Evolutionary conservation across 2,888 invertebrate species (phyloP).

Genomic region (Branchellion lobata): DNA sequence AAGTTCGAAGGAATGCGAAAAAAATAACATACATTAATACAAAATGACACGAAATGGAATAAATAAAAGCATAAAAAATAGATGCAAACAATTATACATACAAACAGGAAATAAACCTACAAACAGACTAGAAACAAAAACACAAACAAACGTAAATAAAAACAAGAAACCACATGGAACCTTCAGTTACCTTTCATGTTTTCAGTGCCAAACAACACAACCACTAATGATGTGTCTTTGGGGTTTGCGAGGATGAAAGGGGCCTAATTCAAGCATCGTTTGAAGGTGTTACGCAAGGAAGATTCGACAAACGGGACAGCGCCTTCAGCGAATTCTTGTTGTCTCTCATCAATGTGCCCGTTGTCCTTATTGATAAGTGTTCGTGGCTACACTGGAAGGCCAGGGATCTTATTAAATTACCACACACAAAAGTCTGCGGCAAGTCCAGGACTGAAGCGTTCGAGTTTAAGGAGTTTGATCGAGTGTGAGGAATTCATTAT

Average conservation of each 20-base stretch:
- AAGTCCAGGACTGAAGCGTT: no score
- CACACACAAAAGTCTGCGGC: no score
- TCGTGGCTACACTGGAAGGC: no score
- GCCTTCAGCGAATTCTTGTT: not conserved
- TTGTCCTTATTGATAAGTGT: no score
- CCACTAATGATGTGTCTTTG: not conserved
- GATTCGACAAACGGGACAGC: no score
- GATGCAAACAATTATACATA: not conserved
- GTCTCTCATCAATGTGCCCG: not conserved
- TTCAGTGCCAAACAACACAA: not conserved
- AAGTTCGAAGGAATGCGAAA: no score
- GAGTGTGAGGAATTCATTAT: no score
- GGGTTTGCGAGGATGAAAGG: not conserved
- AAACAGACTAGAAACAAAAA: not conserved
- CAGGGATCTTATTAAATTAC: no score
- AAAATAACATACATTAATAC: no score
- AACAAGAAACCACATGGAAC: not conserved
- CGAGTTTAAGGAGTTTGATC: no score
- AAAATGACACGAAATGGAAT: no score
- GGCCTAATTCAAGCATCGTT: not conserved
- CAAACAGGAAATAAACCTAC: not conserved
- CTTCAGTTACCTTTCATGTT: no score
- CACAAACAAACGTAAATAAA: not conserved
- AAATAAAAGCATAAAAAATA: not conserved
- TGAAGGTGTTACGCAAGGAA: constrained; percentile 11